phyloP scores from a whole-genome alignment of 2,797 vertebrate genomes.

The Cossypha heuglini region DNA sequence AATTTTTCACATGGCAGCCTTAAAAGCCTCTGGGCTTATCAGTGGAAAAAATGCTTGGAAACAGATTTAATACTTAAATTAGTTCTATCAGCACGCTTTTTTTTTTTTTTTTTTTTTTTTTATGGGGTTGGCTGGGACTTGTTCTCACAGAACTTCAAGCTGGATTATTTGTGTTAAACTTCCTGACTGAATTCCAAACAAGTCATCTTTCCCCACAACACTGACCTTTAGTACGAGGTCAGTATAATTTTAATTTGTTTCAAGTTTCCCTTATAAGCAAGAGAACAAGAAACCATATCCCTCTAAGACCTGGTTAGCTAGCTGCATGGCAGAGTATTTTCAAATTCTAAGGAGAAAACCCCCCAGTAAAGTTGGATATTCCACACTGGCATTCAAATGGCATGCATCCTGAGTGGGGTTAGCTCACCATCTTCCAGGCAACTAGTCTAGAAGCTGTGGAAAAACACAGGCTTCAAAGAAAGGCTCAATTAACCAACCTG shows the following conservation, averaged over 20 bases:
- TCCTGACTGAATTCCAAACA: conserved; percentile 70
- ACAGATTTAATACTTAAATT: conserved; percentile 27
- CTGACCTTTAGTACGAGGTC: conserved; percentile 50
- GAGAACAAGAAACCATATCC: not conserved
- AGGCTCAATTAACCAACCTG: not conserved
- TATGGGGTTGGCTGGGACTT: conserved; percentile 9
- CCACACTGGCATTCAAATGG: not conserved
- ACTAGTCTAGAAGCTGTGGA: not conserved
- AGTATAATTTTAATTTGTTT: conserved; percentile 62
- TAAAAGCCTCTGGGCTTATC: conserved; percentile 4
- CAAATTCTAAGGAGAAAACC: not conserved
- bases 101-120: not conserved
- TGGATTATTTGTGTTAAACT: conserved; percentile 71
- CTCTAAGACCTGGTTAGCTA: not conserved
- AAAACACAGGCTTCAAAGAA: not conserved
- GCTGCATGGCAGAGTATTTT: not conserved
- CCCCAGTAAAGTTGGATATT: not conserved
- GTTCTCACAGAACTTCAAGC: conserved; percentile 67
- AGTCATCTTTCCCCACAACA: conserved; percentile 56
- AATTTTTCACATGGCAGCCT: not conserved
- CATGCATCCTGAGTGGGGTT: not conserved
- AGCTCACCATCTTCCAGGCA: not conserved
- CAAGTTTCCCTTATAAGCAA: conserved; percentile 56
- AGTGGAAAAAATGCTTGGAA: conserved; percentile 31
- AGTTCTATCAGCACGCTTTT: not conserved